phyloP scores from a whole-genome alignment of 1,140 invertebrate genomes.

The Elysia chlorotica region DNA sequence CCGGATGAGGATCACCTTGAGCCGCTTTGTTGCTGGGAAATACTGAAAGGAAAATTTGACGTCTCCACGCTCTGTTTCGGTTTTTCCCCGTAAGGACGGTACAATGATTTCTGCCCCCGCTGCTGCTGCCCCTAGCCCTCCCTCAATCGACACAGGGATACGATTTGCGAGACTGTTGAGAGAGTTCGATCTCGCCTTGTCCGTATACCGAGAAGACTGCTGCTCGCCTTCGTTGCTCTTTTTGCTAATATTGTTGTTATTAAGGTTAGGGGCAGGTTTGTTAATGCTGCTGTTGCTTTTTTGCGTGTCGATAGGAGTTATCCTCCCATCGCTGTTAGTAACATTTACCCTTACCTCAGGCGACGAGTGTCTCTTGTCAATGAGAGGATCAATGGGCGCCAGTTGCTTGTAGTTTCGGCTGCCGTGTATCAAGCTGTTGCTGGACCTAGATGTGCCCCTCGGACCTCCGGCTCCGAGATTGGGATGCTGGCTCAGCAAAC shows the following conservation, averaged over 20 bases:
- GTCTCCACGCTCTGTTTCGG: slow-evolving; percentile 46
- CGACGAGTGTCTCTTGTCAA: slow-evolving; percentile 43
- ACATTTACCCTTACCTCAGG: slow-evolving; percentile 29
- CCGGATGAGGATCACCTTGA: slow-evolving; percentile 49
- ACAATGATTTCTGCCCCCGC: background rate
- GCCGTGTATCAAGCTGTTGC: slow-evolving; percentile 14
- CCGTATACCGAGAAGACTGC: too few relatives aligned
- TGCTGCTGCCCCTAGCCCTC: too few relatives aligned
- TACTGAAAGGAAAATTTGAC: slow-evolving; percentile 57
- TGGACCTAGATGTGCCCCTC: too few relatives aligned
- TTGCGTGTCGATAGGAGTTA: too few relatives aligned
- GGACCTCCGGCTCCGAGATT: background rate
- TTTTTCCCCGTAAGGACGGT: slow-evolving; percentile 24
- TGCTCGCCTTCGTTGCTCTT: too few relatives aligned
- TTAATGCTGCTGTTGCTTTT: background rate
- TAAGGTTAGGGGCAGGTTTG: background rate
- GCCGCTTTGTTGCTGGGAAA: slow-evolving; percentile 40
- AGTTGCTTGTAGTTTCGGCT: slow-evolving; percentile 12
- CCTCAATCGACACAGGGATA: too few relatives aligned
- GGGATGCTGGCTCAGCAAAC: background rate
- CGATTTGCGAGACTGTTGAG: background rate
- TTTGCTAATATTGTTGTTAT: too few relatives aligned
- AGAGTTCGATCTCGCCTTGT: slow-evolving; percentile 5
- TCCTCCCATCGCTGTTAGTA: too few relatives aligned
- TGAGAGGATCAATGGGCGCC: slow-evolving; percentile 11